A percentile compares a stretch with the other conserved stretches of the same genome.
Evolutionary conservation across 2,113 vertebrate genomes (phyloP).

Genomic region (Corapipo altera): DNA sequence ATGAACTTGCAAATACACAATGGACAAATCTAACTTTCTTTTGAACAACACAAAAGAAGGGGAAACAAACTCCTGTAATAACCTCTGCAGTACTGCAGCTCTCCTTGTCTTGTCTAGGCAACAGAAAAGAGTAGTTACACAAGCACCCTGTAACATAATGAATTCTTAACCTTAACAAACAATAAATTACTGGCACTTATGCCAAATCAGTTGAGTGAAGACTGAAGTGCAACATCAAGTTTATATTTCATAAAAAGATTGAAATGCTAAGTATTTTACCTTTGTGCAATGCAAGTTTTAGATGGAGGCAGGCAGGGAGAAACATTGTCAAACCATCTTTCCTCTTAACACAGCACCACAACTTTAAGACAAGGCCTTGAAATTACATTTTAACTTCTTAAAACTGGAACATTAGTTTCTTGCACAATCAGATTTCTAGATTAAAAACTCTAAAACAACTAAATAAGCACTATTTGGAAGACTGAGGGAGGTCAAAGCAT

Average conservation of each 20-base stretch:
- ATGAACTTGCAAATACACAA: background rate
- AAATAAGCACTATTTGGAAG: background rate
- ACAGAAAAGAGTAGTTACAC: background rate
- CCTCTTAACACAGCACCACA: background rate
- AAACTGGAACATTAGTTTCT: background rate
- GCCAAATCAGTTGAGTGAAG: background rate
- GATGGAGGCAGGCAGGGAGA: background rate
- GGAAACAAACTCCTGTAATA: background rate
- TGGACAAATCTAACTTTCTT: background rate
- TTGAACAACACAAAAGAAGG: background rate
- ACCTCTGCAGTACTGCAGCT: background rate
- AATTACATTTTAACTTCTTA: background rate
- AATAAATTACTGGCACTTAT: background rate
- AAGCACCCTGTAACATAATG: background rate
- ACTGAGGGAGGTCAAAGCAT: background rate
- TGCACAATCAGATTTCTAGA: background rate
- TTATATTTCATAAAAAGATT: background rate
- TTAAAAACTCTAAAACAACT: background rate
- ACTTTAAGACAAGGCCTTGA: background rate
- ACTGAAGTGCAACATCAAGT: background rate
- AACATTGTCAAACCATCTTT: background rate
- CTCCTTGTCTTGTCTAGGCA: background rate
- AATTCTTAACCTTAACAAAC: background rate
- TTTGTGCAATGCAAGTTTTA: background rate
- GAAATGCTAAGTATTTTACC: background rate